These are phyloP conservation scores for Gavialis gangeticus DNA, from an alignment of 2,113 vertebrate genomes.

Conservation along the genomic window DNA sequence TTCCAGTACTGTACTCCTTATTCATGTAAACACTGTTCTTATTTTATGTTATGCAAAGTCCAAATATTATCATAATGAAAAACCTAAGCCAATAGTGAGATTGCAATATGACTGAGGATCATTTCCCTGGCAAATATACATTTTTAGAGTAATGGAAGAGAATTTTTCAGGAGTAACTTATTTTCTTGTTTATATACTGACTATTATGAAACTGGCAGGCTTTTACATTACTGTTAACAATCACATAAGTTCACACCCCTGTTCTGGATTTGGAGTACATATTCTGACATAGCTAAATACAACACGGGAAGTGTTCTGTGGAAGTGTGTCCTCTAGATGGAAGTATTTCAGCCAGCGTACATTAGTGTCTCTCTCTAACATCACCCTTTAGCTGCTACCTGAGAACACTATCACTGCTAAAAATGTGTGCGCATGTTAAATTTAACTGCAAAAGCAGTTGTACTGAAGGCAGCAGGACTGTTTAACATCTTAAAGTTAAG, in stretches of 20 bases:
- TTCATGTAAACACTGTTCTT: constrained; percentile 60
- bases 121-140: constrained; percentile 36
- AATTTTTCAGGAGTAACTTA: constrained; percentile 20
- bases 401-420: not conserved
- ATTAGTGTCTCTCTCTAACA: not conserved
- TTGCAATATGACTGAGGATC: not conserved
- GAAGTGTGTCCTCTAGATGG: not conserved
- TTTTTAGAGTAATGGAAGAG: constrained; percentile 28
- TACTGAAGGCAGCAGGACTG: not conserved
- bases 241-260: not conserved
- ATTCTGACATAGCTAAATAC: constrained; percentile 30
- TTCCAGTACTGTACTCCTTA: constrained; percentile 39
- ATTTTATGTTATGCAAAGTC: constrained; percentile 27
- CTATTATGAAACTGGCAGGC: not conserved
- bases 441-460: not conserved
- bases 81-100: not conserved
- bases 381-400: fast-evolving
- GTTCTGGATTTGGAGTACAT: constrained; percentile 31
- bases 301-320: not conserved
- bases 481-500: not conserved
- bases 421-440: not conserved
- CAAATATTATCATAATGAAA: constrained; percentile 58
- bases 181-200: constrained; percentile 37
- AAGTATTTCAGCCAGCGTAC: not conserved
- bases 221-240: not conserved